Base-by-base conservation (phyloP, 2,797 vertebrate genomes). In the Melanotaenia maccullochi region DNA sequence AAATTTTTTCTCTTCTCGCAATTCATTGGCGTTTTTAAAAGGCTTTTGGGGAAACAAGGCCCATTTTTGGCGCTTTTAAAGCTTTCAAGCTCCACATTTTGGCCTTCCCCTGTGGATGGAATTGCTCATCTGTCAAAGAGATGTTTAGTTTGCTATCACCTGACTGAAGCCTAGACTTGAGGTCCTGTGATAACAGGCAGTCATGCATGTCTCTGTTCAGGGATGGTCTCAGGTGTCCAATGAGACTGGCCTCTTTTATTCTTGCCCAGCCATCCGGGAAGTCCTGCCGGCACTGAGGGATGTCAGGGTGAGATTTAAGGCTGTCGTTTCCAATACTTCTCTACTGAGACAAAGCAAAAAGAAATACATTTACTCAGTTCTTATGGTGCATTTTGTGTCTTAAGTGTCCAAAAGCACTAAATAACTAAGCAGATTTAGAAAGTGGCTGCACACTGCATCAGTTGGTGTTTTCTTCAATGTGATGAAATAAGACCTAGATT, bases 181-280 rank as follows among this genome's bases (percentile, higher is more conserved):
- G 60, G 33, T 60, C 52, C 61, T 71, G 66, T 59, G 75, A 74
- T 74, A 63, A 60, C 52, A 36, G 59, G 16, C 72, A 35, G 44
- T 38, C 70, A 71, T 47, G 66, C 70, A 14, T 59, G 73, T 57
- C 68, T 71, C 60, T 64, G 67, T 30, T 73, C 66, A 42, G 56
- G 57, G 65, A 68, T 30, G 59, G n/a, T 62, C 58, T 65, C 77
- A 71, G 76, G 56, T 59, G 47, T 71, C 62, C 36, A 18, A 64
- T 44, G 52, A 69, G 57, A 69, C 52, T 35, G 9, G 20, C 16
- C 20, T 42, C 52, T 65, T 74, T 62, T 61, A 54, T 84, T 65
- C 68, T 57, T 33, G 35, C 38, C 64, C 47, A 73, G 28, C 38
- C 58, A 32, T 63, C 40, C 70, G 57, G 49, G 57, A 64, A 30